Percentiles rank a stretch among this genome's conserved stretches.
Evolutionary conservation across 2,113 vertebrate species (phyloP).

Genomic region (Megaptera novaeangliae): DNA sequence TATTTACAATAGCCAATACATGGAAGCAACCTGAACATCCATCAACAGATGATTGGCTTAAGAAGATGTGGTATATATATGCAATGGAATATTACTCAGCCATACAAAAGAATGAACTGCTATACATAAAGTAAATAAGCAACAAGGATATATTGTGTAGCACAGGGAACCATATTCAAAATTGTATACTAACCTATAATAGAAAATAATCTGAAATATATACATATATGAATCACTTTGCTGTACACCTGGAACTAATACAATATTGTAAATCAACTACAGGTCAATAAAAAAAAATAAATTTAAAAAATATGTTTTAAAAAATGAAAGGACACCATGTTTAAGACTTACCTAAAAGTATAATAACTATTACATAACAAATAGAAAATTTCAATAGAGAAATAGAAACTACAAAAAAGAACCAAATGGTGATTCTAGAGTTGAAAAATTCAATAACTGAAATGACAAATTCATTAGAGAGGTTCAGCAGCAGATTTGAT

Average conservation of each 20-base stretch:
- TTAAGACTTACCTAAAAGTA: not conserved
- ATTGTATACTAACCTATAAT: not conserved
- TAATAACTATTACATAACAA: not conserved
- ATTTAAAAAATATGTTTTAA: not conserved
- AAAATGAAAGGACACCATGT: not conserved
- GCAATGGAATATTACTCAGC: not conserved
- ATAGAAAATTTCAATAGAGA: not conserved
- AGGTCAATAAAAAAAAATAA: not conserved
- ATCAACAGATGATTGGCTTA: not conserved
- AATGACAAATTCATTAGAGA: not conserved
- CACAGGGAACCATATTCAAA: not conserved
- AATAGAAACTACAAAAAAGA: not conserved
- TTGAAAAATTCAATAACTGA: not conserved
- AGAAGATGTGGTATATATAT: not conserved
- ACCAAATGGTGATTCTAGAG: not conserved
- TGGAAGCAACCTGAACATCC: not conserved
- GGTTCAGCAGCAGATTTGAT: not conserved
- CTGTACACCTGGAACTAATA: not conserved
- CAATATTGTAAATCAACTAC: not conserved
- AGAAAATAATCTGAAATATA: not conserved
- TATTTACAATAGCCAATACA: not conserved
- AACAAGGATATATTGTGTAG: not conserved
- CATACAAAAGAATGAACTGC: not conserved
- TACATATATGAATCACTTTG: too few relatives aligned
- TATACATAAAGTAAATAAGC: not conserved